phyloP scores from a whole-genome alignment of 64 coral and sea anemone genomes.

The Trachythela sp. region DNA sequence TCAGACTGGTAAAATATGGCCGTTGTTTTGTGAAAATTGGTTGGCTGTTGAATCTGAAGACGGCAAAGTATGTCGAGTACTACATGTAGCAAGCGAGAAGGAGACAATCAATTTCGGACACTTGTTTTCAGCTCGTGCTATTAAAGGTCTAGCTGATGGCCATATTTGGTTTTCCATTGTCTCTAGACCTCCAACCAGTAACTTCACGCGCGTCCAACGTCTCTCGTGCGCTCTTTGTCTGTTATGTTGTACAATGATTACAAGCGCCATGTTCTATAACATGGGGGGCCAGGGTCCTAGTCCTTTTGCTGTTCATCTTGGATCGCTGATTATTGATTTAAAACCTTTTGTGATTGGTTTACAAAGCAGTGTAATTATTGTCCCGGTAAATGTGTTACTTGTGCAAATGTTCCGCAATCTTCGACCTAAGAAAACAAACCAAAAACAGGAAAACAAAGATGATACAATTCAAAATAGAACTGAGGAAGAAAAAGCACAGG shows the following conservation, averaged over 20 bases:
- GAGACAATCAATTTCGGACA: constrained; percentile 82
- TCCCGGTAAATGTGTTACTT: constrained; percentile 77
- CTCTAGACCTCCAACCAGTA: constrained; percentile 42
- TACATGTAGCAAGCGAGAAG: constrained; percentile 60
- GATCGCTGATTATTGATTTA: constrained; percentile 45
- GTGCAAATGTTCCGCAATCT: constrained; percentile 86
- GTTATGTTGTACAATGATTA: constrained; percentile 78
- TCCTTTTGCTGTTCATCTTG: constrained; percentile 25
- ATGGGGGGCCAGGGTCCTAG: constrained; percentile 24
- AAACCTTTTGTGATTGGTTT: constrained; percentile 23
- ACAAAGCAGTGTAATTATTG: constrained; percentile 76
- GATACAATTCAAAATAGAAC: not conserved
- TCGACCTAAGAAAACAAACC: constrained; percentile 40
- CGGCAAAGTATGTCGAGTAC: constrained; percentile 58
- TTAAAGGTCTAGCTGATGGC: constrained; percentile 29
- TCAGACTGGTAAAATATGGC: constrained; percentile 52
- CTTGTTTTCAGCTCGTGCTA: constrained; percentile 62
- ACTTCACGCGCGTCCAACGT: no score
- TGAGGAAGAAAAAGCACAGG: not conserved
- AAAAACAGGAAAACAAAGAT: not conserved
- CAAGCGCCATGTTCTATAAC: constrained; percentile 27
- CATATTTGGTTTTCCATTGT: no score
- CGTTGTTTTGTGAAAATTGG: constrained; percentile 86
- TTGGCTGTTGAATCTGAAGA: constrained; percentile 43
- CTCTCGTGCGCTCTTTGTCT: no score